Evolutionary conservation across 2,797 vertebrate species (phyloP), one percentile per base, ranked within the genome.

Genomic region (Serranus cabrilla): DNA sequence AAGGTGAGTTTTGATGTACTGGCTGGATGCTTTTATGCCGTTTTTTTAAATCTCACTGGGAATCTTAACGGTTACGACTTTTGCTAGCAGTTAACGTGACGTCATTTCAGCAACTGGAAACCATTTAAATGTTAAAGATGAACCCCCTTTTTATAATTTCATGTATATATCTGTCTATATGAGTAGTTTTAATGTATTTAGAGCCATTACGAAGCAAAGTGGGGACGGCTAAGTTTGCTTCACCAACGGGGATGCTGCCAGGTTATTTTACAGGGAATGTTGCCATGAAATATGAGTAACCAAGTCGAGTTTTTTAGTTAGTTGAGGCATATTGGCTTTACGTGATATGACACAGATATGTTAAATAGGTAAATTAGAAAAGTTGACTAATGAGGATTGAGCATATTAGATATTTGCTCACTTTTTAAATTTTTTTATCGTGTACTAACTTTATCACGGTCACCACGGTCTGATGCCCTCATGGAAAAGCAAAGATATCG

Each of bases 1-100:
- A 87, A 81, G 94, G 94, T 95, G 76, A 92, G 93, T 94, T 86
- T 71, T 55, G 12, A 25, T 46, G 13, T 7, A 5, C 47, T 51
- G 1, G 0, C 10, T 11, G 7, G 57, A 65, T 64, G 70, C 56
- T 31, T 31, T 76, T 43, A 47, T 27, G 25, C 37, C 43, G 37
- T 74, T 64, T 78, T 64, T 78, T 55, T 59, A 69, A 61, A 21
- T 47, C 13, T 10, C 23, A 14, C n/a, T 20, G 18, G 57, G 59
- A 62, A 23, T 76, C 57, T 80, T 71, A 55, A 76, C 64, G 69
- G 72, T 70, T 71, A 40, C 18, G 20, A 58, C 11, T 47, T 65
- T 66, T 62, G 42, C 47, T 51, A 27, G 21, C 23, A 18, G 25
- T 18, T 0, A 57, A 9, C 12, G 47, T 59, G 65, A 59, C 80